Conservation (phyloP, 2,888 invertebrate genomes). For the Cheilosia grossa region DNA sequence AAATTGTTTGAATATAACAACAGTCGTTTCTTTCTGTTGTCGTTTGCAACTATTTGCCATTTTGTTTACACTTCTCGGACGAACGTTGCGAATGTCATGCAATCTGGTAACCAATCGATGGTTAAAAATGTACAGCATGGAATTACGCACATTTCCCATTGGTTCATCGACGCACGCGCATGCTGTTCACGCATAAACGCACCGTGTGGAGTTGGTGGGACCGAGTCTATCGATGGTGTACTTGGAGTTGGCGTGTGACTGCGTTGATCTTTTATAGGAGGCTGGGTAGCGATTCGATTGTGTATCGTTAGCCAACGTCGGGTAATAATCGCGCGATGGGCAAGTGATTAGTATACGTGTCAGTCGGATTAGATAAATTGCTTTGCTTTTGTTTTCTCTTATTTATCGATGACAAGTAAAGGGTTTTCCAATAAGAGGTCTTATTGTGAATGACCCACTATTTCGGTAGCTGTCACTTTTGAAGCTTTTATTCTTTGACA, state of each 20-base stretch:
- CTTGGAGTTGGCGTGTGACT: neutral
- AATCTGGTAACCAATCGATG: neutral
- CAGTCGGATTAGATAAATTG: too few relatives aligned
- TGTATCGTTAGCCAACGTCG: neutral
- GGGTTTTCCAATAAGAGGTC: too few relatives aligned
- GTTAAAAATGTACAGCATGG: neutral
- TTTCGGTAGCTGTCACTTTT: too few relatives aligned
- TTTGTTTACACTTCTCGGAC: constrained; percentile 29
- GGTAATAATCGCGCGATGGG: neutral
- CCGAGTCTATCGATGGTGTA: neutral
- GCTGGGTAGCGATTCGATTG: too few relatives aligned
- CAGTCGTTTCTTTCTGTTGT: too few relatives aligned
- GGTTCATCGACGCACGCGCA: neutral
- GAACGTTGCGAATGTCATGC: neutral
- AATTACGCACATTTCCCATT: constrained; percentile 11
- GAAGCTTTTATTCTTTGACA: too few relatives aligned
- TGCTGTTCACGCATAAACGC: neutral
- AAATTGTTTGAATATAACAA: neutral
- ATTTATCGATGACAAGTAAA: too few relatives aligned
- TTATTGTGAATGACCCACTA: too few relatives aligned
- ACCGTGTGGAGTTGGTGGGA: neutral
- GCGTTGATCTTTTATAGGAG: too few relatives aligned
- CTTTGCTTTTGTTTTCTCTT: too few relatives aligned
- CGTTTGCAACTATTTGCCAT: neutral
- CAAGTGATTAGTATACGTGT: too few relatives aligned